Evolutionary conservation across 2,888 invertebrate species (phyloP).

Genomic region (Drosophila cognata): DNA sequence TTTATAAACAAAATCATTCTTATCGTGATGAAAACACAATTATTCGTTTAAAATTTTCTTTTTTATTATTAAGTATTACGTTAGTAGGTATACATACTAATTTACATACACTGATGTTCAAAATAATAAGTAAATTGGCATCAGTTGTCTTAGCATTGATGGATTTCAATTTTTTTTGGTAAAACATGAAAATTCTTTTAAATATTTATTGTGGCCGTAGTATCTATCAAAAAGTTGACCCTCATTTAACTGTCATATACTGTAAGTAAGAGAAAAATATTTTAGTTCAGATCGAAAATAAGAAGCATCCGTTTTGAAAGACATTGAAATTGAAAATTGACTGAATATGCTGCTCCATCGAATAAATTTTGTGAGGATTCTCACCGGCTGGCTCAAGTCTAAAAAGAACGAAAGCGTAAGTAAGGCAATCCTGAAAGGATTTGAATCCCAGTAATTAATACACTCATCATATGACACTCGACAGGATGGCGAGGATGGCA

Average conservation of each 20-base stretch:
- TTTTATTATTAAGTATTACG: neutral
- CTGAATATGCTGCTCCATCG: neutral
- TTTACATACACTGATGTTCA: neutral
- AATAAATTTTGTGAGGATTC: too few relatives aligned
- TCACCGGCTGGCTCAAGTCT: neutral
- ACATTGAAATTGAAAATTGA: neutral
- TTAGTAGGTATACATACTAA: neutral
- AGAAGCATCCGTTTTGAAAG: neutral
- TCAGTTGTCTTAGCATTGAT: neutral
- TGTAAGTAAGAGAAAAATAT: neutral
- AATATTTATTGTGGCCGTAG: neutral
- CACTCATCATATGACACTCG: neutral
- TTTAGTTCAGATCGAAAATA: neutral
- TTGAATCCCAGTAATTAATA: neutral
- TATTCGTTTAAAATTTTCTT: neutral
- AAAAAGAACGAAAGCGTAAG: slow-evolving; percentile 19
- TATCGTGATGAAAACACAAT: neutral
- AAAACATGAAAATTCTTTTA: neutral
- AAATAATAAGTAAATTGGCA: neutral
- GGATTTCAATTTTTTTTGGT: neutral
- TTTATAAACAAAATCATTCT: too few relatives aligned
- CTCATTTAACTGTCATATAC: neutral
- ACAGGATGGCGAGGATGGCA: slow-evolving; percentile 11
- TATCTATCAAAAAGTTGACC: neutral
- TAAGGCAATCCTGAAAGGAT: neutral